Evolutionary conservation across 2,888 invertebrate genomes (phyloP).

Genomic region (Scaptomyza reducta): DNA sequence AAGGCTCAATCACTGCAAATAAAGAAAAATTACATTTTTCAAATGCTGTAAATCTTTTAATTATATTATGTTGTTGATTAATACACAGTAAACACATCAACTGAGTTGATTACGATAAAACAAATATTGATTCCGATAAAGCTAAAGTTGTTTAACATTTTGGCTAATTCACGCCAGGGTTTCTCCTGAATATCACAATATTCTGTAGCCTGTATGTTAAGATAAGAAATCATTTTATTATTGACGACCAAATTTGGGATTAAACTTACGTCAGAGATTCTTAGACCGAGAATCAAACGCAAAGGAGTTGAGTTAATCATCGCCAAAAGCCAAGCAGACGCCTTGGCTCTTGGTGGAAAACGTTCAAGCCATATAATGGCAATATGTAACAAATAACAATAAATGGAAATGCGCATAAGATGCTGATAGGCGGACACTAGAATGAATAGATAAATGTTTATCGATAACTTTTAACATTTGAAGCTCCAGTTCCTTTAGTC

Average conservation of each 20-base stretch:
- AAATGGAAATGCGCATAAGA: conserved; percentile 68
- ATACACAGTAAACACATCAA: conserved; percentile 5
- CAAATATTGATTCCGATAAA: conserved; percentile 63
- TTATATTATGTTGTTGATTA: neutral
- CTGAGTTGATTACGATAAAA: conserved; percentile 56
- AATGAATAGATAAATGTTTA: neutral
- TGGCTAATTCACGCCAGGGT: conserved; percentile 81
- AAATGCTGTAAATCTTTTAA: conserved; percentile 14
- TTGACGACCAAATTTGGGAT: rapidly evolving
- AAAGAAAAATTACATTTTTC: conserved; percentile 78
- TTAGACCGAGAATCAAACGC: conserved; percentile 72
- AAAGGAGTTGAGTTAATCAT: conserved; percentile 70
- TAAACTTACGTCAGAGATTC: conserved; percentile 75
- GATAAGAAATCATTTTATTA: neutral
- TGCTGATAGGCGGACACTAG: conserved; percentile 77
- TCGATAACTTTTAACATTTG: neutral
- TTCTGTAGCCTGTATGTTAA: conserved; percentile 66
- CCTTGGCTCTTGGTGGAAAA: conserved; percentile 78
- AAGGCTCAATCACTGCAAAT: conserved; percentile 65
- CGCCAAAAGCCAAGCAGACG: conserved; percentile 55
- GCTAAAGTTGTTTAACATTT: conserved; percentile 73
- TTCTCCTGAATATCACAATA: conserved; percentile 73
- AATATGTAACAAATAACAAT: conserved; percentile 80
- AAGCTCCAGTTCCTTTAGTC: neutral
- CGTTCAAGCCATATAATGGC: conserved; percentile 78